These are phyloP conservation scores for Brachyopa scutellaris DNA, from an alignment of 2,888 invertebrate species.

Conservation along the genomic window DNA sequence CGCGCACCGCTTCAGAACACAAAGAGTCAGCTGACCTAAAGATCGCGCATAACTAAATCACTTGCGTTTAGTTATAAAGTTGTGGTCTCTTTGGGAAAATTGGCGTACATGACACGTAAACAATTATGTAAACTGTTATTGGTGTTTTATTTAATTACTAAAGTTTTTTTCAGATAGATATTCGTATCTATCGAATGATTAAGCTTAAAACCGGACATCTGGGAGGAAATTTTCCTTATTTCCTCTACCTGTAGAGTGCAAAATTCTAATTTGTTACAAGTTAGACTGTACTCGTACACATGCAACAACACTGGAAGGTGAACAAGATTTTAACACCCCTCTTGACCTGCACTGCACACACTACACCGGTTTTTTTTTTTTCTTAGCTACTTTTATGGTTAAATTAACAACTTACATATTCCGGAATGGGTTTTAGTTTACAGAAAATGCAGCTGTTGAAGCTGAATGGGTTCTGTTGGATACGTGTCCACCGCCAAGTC, in stretches of 20 bases:
- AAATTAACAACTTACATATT: slow-evolving; percentile 33
- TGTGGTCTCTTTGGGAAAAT: slow-evolving; percentile 25
- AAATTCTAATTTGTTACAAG: slow-evolving; percentile 46
- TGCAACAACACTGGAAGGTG: slow-evolving; percentile 69
- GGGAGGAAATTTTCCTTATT: slow-evolving; percentile 1
- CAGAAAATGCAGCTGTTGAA: slow-evolving; percentile 36
- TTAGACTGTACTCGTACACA: slow-evolving; percentile 19
- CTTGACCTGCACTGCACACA: neutral
- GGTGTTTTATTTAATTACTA: slow-evolving; percentile 65
- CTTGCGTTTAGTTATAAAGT: neutral
- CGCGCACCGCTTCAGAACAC: slow-evolving; percentile 44
- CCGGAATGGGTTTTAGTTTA: slow-evolving; percentile 2
- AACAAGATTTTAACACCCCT: slow-evolving; percentile 43
- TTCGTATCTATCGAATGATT: slow-evolving; percentile 30
- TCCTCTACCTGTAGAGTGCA: slow-evolving; percentile 20
- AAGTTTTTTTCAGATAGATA: neutral
- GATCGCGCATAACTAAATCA: slow-evolving; percentile 42
- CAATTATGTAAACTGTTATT: slow-evolving; percentile 61
- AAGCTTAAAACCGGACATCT: slow-evolving; percentile 29
- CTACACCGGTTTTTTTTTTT: slow-evolving; percentile 6
- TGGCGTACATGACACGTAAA: slow-evolving; percentile 57
- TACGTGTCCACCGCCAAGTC: slow-evolving; percentile 20
- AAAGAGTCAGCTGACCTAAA: slow-evolving; percentile 52
- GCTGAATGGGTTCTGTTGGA: slow-evolving; percentile 34
- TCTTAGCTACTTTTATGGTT: slow-evolving; percentile 53